These are phyloP conservation scores for Ornithoptera alexandrae DNA, from an alignment of 2,888 invertebrate species.

Conservation along the genomic window DNA sequence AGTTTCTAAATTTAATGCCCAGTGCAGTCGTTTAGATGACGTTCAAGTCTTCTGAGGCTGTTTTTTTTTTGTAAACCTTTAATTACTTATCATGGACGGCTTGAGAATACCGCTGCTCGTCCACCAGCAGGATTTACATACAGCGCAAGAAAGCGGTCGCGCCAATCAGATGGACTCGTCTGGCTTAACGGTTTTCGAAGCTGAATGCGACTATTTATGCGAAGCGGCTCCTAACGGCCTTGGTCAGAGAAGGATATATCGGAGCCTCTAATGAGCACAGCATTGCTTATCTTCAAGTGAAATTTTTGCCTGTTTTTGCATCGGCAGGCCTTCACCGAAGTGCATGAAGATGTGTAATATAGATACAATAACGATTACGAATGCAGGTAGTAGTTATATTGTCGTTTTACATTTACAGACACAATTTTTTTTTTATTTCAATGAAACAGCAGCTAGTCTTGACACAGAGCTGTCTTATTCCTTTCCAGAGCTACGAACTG, in stretches of 20 bases:
- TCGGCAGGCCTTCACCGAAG: background rate
- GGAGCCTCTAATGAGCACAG: slow-evolving; percentile 18
- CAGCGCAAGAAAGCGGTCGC: slow-evolving; percentile 28
- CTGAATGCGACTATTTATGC: slow-evolving; percentile 27
- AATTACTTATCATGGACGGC: slow-evolving; percentile 17
- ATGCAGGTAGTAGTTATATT: background rate
- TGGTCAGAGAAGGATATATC: slow-evolving; percentile 24
- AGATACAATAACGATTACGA: background rate
- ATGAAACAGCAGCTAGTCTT: too few species aligned
- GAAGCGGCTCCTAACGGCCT: slow-evolving; percentile 27
- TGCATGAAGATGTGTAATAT: background rate
- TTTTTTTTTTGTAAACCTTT: background rate
- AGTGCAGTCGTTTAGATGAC: background rate
- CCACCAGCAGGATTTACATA: slow-evolving; percentile 28
- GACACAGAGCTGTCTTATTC: too few species aligned
- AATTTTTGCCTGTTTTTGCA: slow-evolving; percentile 2
- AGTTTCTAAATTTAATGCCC: too few species aligned
- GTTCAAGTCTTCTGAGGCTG: background rate
- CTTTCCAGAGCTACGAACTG: too few species aligned
- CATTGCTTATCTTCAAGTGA: slow-evolving; percentile 17
- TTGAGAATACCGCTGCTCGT: slow-evolving; percentile 22
- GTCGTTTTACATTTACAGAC: background rate
- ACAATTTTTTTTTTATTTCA: background rate
- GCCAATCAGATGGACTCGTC: slow-evolving; percentile 25
- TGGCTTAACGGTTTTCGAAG: slow-evolving; percentile 27